A percentile compares a stretch with the other conserved stretches of the same genome.
Evolutionary conservation across 2,888 invertebrate genomes (phyloP).

Genomic region (Osmoderma eremita): DNA sequence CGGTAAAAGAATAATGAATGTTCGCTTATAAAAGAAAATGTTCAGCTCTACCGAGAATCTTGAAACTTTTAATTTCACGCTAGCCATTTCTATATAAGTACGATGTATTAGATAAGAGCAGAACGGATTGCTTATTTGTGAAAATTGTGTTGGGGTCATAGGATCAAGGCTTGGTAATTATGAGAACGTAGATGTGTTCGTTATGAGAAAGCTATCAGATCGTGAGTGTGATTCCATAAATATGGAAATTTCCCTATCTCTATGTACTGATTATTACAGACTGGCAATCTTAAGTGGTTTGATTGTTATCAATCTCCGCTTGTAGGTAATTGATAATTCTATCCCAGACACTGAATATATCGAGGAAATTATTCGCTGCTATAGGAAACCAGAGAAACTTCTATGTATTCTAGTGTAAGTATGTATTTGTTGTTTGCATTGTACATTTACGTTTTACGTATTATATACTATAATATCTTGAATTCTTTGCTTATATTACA

Average conservation of each 20-base stretch:
- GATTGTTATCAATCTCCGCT: slow-evolving; percentile 8
- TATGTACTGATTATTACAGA: slow-evolving; percentile 15
- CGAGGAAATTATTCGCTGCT: not conserved
- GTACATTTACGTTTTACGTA: not conserved
- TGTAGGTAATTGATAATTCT: slow-evolving; percentile 20
- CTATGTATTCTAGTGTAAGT: no score
- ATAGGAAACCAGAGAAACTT: not conserved
- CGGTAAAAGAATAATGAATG: no score
- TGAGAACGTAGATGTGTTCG: slow-evolving; percentile 23
- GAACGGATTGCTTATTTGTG: slow-evolving; percentile 13
- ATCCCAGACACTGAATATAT: not conserved
- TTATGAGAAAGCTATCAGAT: slow-evolving; percentile 35
- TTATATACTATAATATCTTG: not conserved
- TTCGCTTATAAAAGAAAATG: no score
- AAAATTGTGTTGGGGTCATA: slow-evolving; percentile 5
- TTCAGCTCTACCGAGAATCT: no score
- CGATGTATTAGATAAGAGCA: no score
- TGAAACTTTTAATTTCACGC: no score
- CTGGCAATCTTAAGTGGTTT: slow-evolving; percentile 1
- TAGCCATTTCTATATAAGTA: no score
- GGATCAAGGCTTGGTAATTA: slow-evolving; percentile 27
- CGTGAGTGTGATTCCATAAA: slow-evolving; percentile 29
- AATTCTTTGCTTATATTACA: no score
- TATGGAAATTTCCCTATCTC: slow-evolving; percentile 21
- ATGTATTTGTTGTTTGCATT: no score